Percentiles rank a stretch among this genome's conserved stretches.
phyloP scores from a whole-genome alignment of 2,797 vertebrate species.

The Lerista edwardsae region DNA sequence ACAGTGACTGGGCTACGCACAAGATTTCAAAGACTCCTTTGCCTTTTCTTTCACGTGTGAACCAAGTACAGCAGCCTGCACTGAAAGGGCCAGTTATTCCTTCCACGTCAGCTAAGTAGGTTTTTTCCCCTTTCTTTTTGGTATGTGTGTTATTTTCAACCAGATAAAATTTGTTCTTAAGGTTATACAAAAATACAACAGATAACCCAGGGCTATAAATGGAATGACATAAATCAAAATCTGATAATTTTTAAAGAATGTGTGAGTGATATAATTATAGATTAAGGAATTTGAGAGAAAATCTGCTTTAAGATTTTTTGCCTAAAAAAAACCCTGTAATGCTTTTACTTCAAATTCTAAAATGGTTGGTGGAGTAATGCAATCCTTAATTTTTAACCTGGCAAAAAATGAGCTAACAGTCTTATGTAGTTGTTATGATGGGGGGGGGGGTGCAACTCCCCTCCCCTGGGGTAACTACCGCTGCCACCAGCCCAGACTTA shows the following conservation, averaged over 20 bases:
- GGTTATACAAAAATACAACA: background rate
- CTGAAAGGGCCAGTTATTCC: background rate
- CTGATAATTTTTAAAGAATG: rapidly evolving
- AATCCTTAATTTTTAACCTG: background rate
- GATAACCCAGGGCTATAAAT: constrained; percentile 6
- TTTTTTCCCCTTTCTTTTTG: background rate
- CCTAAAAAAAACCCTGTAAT: background rate
- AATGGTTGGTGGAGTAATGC: background rate
- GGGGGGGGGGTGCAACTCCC: too few relatives aligned
- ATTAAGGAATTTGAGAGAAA: constrained; percentile 2
- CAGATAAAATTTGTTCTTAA: background rate
- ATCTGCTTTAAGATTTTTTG: background rate
- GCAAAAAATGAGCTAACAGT: background rate
- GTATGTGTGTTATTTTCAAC: constrained; percentile 7
- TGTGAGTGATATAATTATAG: background rate
- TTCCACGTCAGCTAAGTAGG: background rate
- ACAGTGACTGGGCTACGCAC: background rate
- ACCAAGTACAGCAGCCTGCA: background rate
- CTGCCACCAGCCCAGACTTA: too few relatives aligned
- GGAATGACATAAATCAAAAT: background rate
- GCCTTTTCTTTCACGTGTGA: background rate
- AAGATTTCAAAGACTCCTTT: background rate
- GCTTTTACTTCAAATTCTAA: background rate
- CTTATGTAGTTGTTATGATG: too few relatives aligned
- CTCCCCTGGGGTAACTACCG: too few relatives aligned